Conservation (phyloP, 2,888 invertebrate species). For the Tribolium freemani region DNA sequence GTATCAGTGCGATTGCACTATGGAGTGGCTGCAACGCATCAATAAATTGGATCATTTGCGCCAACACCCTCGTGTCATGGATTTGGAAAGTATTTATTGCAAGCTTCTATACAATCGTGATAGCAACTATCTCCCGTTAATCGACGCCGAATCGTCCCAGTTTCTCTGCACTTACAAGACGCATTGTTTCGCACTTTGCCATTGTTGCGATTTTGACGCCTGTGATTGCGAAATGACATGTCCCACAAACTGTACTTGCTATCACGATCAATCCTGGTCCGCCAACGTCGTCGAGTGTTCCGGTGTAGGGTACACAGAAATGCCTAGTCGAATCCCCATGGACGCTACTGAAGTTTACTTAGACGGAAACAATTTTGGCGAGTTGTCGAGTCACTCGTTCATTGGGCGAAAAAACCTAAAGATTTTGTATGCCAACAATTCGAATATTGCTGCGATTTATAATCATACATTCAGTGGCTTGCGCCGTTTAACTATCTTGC, state of each 20-base stretch:
- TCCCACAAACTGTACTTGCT: slow-evolving; percentile 93
- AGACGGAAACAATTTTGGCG: slow-evolving; percentile 91
- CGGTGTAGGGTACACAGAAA: slow-evolving; percentile 82
- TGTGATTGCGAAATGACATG: slow-evolving; percentile 99
- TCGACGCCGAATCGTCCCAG: slow-evolving; percentile 89
- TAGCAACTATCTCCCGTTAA: slow-evolving; percentile 85
- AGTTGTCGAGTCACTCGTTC: slow-evolving; percentile 90
- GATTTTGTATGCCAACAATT: slow-evolving; percentile 90
- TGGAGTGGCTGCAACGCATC: slow-evolving; percentile 95
- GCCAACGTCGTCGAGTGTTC: slow-evolving; percentile 95
- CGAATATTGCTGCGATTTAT: slow-evolving; percentile 86
- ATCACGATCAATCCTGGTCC: slow-evolving; percentile 94
- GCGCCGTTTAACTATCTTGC: slow-evolving; percentile 82
- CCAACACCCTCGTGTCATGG: slow-evolving; percentile 92
- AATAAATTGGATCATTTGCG: slow-evolving; percentile 86
- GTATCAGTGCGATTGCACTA: slow-evolving; percentile 94
- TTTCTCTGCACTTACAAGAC: slow-evolving; percentile 94
- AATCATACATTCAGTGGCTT: slow-evolving; percentile 94
- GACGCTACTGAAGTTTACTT: slow-evolving; percentile 95
- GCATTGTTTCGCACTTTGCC: slow-evolving; percentile 94
- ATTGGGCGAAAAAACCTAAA: slow-evolving; percentile 92
- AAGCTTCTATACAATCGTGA: slow-evolving; percentile 88
- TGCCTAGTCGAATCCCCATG: slow-evolving; percentile 93
- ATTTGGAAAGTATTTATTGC: slow-evolving; percentile 90
- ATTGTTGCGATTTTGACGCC: slow-evolving; percentile 96